Evolutionary conservation across 2,113 vertebrate species (phyloP).

Genomic region (Aythya baeri): DNA sequence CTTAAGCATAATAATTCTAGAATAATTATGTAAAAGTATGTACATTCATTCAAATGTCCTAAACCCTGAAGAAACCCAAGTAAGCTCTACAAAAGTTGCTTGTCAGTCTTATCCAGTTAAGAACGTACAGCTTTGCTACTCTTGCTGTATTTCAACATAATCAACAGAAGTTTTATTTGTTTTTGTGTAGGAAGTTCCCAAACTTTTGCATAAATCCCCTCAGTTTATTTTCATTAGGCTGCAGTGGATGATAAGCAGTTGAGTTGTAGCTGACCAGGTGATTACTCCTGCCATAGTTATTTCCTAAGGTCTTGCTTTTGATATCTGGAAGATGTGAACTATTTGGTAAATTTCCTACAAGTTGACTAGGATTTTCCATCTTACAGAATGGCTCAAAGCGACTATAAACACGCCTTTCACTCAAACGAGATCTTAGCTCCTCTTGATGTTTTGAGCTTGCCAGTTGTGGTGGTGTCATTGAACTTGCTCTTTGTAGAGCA

Average conservation of each 20-base stretch:
- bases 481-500: conserved; percentile 47
- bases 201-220: conserved; percentile 90
- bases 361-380: conserved; percentile 75
- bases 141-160: background rate
- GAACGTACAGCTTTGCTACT: background rate
- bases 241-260: conserved; percentile 58
- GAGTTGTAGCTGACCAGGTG: conserved; percentile 72
- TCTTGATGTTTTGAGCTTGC: conserved; percentile 44
- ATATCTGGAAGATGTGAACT: conserved; percentile 68
- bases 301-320: conserved; percentile 70
- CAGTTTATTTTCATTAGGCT: conserved; percentile 89
- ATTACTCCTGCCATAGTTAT: conserved; percentile 66
- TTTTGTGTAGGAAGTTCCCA: conserved; percentile 89
- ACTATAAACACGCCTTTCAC: conserved; percentile 83
- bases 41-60: background rate
- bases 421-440: conserved; percentile 68
- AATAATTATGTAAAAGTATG: conserved; percentile 48
- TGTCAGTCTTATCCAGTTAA: background rate
- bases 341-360: conserved; percentile 36
- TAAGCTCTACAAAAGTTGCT: conserved; percentile 30
- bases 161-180: conserved; percentile 74
- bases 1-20: conserved; percentile 27
- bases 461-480: background rate
- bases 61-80: conserved; percentile 6
- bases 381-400: conserved; percentile 88